Conservation (phyloP, 2,888 invertebrate species). For the Sphecodes monilicornis region DNA sequence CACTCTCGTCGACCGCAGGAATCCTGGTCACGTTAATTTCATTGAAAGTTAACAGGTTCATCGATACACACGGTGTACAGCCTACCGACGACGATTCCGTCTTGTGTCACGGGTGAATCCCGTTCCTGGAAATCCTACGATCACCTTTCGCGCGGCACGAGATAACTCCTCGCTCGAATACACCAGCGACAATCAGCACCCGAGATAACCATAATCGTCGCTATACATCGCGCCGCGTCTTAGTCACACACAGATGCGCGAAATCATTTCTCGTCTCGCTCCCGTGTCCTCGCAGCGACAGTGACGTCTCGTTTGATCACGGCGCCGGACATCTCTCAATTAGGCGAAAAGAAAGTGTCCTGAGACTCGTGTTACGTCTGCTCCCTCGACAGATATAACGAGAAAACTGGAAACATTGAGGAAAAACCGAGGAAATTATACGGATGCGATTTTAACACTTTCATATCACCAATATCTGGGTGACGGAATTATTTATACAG, state of each 20-base stretch:
- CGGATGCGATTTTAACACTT: no score
- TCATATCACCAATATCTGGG: no score
- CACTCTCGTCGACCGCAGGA: not conserved
- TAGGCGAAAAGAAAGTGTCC: not conserved
- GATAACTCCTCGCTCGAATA: constrained; percentile 43
- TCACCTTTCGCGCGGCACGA: constrained; percentile 33
- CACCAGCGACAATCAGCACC: constrained; percentile 42
- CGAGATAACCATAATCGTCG: constrained; percentile 58
- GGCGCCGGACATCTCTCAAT: constrained; percentile 35
- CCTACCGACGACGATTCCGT: constrained; percentile 24
- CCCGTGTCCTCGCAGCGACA: constrained; percentile 35
- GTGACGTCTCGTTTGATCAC: constrained; percentile 51
- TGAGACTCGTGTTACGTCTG: not conserved
- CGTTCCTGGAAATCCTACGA: constrained; percentile 42
- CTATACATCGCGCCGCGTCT: constrained; percentile 24
- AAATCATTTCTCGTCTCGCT: constrained; percentile 53
- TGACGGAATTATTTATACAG: no score
- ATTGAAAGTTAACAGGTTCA: not conserved
- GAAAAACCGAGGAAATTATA: no score
- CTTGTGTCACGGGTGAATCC: constrained; percentile 9
- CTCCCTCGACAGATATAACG: no score
- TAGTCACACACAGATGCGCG: constrained; percentile 58
- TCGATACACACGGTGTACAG: not conserved
- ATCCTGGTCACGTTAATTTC: not conserved
- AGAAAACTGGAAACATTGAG: no score